Evolutionary conservation across 2,888 invertebrate genomes (phyloP).

Genomic region (Drosophila gaucha): DNA sequence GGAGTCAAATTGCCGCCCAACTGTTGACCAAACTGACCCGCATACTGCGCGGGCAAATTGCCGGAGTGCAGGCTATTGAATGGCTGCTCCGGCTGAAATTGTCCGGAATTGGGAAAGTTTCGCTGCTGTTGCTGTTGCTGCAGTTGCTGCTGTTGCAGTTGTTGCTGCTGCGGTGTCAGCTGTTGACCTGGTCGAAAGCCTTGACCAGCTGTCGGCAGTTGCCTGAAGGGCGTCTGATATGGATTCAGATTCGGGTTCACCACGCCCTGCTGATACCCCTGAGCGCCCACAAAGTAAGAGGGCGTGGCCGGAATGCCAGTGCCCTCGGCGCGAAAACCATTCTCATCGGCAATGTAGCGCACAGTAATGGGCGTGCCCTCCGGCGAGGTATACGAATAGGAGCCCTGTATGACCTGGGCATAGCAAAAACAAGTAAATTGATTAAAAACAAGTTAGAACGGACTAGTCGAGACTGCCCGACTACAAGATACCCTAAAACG

Average conservation of each 20-base stretch:
- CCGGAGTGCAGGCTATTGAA: conserved; percentile 68
- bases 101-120: conserved; percentile 75
- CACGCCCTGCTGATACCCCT: conserved; percentile 78
- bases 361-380: conserved; percentile 90
- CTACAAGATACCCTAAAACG: too few species aligned
- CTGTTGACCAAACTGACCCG: conserved; percentile 68
- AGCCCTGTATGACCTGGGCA: conserved; percentile 89
- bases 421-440: too few species aligned
- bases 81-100: conserved; percentile 81
- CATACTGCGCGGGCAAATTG: conserved; percentile 55
- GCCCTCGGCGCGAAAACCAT: conserved; percentile 86
- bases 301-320: conserved; percentile 84
- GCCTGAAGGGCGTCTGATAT: conserved; percentile 82
- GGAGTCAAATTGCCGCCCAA: conserved; percentile 51
- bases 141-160: conserved; percentile 55
- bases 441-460: too few species aligned
- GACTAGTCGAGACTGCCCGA: not conserved
- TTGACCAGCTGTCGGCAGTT: conserved; percentile 69
- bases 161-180: conserved; percentile 74
- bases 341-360: conserved; percentile 91
- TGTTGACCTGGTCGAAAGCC: conserved; percentile 76
- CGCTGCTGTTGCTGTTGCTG: conserved; percentile 70
- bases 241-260: conserved; percentile 83
- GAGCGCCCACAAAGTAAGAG: conserved; percentile 76
- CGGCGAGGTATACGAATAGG: conserved; percentile 90